Percentiles rank a stretch among this genome's conserved stretches.
Conservation (phyloP, 35 echinoderm and acorn worm species). For the Apostichopus parvimensis region DNA sequence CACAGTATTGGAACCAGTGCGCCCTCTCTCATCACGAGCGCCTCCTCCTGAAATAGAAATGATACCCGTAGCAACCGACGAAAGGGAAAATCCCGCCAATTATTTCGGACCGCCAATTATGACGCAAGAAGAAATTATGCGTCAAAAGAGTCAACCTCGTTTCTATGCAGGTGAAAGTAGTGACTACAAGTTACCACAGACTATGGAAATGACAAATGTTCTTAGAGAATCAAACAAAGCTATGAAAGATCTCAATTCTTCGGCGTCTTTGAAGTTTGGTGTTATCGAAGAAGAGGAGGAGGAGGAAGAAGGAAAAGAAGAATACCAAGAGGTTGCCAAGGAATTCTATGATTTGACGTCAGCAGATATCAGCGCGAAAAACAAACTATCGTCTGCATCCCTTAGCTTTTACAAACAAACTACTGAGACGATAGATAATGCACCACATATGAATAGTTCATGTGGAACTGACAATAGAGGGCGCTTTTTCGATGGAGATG, state of each 20-base stretch:
- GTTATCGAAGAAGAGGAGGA: conserved; percentile 40
- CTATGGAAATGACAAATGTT: background rate
- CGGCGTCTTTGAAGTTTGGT: conserved; percentile 13
- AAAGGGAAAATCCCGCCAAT: conserved; percentile 77
- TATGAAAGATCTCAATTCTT: background rate
- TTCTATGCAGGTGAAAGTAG: conserved; percentile 76
- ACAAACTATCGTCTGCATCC: background rate
- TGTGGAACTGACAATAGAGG: background rate
- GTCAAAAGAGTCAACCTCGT: conserved; percentile 76
- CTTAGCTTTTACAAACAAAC: conserved; percentile 3
- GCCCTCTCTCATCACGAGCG: conserved; percentile 4
- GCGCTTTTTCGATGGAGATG: background rate
- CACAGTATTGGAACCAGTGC: background rate
- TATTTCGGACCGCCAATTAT: conserved; percentile 71
- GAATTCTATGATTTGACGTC: background rate
- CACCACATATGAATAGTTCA: background rate
- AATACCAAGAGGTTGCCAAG: background rate
- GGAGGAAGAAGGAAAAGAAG: conserved; percentile 18
- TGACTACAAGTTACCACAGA: conserved; percentile 74
- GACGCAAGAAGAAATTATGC: conserved; percentile 62
- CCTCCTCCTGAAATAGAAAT: conserved; percentile 65
- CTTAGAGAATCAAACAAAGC: conserved; percentile 32
- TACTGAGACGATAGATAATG: no score
- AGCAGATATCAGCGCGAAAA: background rate
- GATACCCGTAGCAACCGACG: conserved; percentile 50